These are phyloP conservation scores for Clepsis dumicolana DNA, from an alignment of 2,888 invertebrate species.

Conservation along the genomic window DNA sequence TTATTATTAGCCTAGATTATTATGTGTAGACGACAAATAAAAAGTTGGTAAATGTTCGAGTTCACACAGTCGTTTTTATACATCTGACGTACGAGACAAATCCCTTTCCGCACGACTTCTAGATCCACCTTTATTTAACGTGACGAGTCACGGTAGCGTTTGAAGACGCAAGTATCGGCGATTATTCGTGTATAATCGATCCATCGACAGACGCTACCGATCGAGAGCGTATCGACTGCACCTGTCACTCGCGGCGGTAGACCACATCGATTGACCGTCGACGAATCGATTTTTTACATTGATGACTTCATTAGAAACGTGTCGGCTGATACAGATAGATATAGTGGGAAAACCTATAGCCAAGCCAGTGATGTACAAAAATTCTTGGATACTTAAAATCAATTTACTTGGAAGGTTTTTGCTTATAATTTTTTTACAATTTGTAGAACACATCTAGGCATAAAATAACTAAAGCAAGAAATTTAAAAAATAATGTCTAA, in stretches of 20 bases:
- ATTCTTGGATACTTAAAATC: constrained; percentile 4
- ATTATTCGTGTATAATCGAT: constrained; percentile 79
- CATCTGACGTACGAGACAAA: constrained; percentile 53
- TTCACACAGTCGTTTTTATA: constrained; percentile 30
- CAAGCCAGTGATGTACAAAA: background rate
- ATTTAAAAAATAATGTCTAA: no score
- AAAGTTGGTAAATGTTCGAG: constrained; percentile 6
- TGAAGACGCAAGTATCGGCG: constrained; percentile 59
- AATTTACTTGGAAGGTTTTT: no score
- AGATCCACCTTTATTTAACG: constrained; percentile 74
- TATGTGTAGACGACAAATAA: background rate
- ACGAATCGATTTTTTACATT: constrained; percentile 78
- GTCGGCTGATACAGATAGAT: constrained; percentile 43
- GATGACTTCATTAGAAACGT: constrained; percentile 77
- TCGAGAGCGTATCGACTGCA: constrained; percentile 68
- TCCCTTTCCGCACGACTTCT: constrained; percentile 76
- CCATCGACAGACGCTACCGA: constrained; percentile 68
- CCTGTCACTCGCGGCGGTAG: constrained; percentile 74
- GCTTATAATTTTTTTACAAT: background rate
- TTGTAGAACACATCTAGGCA: no score
- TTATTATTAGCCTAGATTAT: constrained; percentile 8
- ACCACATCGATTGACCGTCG: constrained; percentile 75
- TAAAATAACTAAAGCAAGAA: no score
- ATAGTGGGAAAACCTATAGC: constrained; percentile 4
- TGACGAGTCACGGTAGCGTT: constrained; percentile 66